These are phyloP conservation scores for Oophaga sylvatica DNA, from an alignment of 2,797 vertebrate species.

Conservation along the genomic window DNA sequence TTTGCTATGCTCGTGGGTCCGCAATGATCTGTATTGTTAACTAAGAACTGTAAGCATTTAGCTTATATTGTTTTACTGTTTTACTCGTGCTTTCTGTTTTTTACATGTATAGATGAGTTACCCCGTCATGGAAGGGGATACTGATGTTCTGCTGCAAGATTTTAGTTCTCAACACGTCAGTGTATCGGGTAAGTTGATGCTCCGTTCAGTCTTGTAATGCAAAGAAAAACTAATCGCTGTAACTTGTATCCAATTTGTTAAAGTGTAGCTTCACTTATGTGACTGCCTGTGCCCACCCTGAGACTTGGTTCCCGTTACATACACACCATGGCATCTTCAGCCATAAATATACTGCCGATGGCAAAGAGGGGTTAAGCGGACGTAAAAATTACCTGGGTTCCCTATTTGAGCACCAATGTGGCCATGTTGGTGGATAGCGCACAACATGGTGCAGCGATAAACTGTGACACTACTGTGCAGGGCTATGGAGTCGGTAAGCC, in stretches of 20 bases:
- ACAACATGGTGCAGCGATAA: no score
- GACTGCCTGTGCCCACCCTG: not conserved
- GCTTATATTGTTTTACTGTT: not conserved
- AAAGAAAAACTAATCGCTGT: not conserved
- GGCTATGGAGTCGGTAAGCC: no score
- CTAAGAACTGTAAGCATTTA: not conserved
- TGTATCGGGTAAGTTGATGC: slow-evolving; percentile 12
- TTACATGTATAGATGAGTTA: not conserved
- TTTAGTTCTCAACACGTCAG: not conserved
- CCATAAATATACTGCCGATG: no score
- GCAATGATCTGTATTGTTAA: not conserved
- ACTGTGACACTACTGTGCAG: no score
- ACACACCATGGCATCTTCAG: no score
- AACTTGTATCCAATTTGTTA: not conserved
- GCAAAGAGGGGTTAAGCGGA: no score
- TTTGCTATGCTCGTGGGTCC: not conserved
- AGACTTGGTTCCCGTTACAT: not conserved
- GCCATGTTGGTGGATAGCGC: no score
- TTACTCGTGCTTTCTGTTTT: not conserved
- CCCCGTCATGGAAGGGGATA: no score
- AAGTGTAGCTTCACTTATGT: not conserved
- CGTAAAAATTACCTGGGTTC: no score
- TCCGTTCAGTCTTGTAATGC: not conserved
- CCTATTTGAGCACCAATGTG: no score
- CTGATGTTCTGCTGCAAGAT: not conserved